Evolutionary conservation across 2,888 invertebrate genomes (phyloP), one percentile per base, ranked within the genome.

Genomic region (Drosophila neoperkinsi): DNA sequence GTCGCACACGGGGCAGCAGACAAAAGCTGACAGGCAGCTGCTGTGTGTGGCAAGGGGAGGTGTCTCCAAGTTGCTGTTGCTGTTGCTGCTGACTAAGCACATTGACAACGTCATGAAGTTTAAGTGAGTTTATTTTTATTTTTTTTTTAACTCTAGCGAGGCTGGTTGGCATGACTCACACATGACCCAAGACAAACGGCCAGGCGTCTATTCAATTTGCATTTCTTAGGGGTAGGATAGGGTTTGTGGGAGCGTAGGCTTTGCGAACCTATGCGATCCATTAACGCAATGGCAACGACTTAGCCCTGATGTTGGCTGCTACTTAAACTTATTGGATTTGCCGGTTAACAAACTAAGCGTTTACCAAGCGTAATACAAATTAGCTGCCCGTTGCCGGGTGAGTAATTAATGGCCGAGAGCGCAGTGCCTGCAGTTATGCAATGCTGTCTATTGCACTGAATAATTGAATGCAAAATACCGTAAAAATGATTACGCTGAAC

Each of bases 281-380:
- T 58, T 71, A 64, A 64, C 63, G 73, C 62, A 74, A 38, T 31
- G 56, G 36, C 65, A 65, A 59, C 74, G 64, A 62, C 76, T 76
- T 66, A 34, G 61, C 67, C 41, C 31, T 38, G 36, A 28, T 58
- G 61, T 52, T 51, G 46, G 50, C 34, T n/a, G 21, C 60, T 70
- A 72, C 66, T 66, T 69, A 34, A 69, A 76, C 88, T 87, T 88
- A 87, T 85, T 88, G 88, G 82, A 85, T 88, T 87, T 85, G 74
- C 85, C 74, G 87, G 87, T 81, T 82, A 79, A 84, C 81, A 82
- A 85, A 82, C 77, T 77, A 81, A 87, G 76, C 72, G 79, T 75
- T 79, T 82, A 71, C 75, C 65, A 38, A 41, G 41, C 30, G 50
- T 28, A 30, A 38, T n/a, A 56, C 38, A 28, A 81, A 87, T 84